A percentile compares a stretch with the other conserved stretches of the same genome.
These are phyloP conservation scores for Axis porcinus DNA, from an alignment of 2,113 vertebrate species.

Conservation along the genomic window DNA sequence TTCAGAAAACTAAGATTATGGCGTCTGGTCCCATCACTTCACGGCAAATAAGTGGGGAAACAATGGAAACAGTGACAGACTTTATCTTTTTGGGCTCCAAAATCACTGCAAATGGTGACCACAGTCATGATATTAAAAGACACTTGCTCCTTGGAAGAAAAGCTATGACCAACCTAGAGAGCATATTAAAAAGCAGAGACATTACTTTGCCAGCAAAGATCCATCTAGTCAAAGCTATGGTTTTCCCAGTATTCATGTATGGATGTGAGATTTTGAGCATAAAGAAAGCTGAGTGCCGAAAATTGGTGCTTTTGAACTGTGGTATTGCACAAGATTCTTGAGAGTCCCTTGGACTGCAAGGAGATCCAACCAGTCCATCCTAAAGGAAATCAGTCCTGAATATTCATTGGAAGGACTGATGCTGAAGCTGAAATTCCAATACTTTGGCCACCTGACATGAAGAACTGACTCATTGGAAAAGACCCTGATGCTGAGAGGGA, in stretches of 20 bases:
- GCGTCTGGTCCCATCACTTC: not conserved
- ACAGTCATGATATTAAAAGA: not conserved
- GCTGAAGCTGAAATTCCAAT: not conserved
- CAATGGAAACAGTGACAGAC: not conserved
- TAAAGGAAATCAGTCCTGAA: not conserved
- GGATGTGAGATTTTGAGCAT: not conserved
- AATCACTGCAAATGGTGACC: not conserved
- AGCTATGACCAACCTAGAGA: not conserved
- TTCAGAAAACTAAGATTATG: not conserved
- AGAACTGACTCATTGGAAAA: not conserved
- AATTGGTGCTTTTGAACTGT: not conserved
- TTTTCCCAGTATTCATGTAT: not conserved
- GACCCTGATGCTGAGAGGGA: not conserved
- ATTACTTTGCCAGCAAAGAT: not conserved
- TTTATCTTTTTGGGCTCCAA: not conserved
- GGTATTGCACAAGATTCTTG: not conserved
- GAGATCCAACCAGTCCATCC: not conserved
- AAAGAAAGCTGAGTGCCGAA: rapidly evolving
- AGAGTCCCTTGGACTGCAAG: not conserved
- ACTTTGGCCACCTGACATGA: not conserved
- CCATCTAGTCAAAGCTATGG: not conserved
- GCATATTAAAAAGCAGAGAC: not conserved
- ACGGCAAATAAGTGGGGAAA: not conserved
- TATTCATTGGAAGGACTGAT: not conserved
- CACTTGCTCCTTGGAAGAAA: not conserved